Conservation (phyloP, 2,797 vertebrate species). For the Protosalanx chinensis region DNA sequence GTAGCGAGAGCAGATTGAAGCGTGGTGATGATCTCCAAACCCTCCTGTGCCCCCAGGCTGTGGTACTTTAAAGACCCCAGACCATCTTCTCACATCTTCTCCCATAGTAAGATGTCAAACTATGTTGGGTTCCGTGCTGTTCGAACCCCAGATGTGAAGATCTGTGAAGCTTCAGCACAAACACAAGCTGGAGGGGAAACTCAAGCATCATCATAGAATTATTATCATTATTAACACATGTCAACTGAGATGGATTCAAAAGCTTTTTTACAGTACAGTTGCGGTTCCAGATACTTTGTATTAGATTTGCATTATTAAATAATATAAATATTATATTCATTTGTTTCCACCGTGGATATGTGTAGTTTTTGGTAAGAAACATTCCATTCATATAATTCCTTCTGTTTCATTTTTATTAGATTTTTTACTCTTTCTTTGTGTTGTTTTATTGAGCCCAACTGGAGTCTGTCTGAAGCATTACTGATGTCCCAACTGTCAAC, state of each 20-base stretch:
- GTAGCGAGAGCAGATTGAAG: no score
- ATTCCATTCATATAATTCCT: no score
- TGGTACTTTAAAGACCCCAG: background rate
- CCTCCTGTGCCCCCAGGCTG: background rate
- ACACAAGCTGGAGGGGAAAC: background rate
- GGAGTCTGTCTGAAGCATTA: no score
- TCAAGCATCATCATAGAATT: background rate
- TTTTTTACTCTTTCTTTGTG: no score
- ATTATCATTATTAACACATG: background rate
- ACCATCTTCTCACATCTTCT: background rate
- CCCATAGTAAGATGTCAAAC: conserved; percentile 12
- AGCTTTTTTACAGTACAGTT: background rate
- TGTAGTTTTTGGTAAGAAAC: no score
- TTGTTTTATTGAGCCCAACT: no score
- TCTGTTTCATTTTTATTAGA: no score
- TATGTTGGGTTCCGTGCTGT: conserved; percentile 7
- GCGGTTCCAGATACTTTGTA: background rate
- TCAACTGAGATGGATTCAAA: background rate
- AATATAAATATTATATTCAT: no score
- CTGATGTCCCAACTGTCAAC: no score
- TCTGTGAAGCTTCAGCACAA: background rate
- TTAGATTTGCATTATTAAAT: background rate
- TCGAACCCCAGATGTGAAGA: background rate
- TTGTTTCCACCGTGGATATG: no score
- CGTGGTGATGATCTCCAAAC: background rate